Evolutionary conservation across 1,140 invertebrate genomes (phyloP).

Genomic region (Drosophila mayri): DNA sequence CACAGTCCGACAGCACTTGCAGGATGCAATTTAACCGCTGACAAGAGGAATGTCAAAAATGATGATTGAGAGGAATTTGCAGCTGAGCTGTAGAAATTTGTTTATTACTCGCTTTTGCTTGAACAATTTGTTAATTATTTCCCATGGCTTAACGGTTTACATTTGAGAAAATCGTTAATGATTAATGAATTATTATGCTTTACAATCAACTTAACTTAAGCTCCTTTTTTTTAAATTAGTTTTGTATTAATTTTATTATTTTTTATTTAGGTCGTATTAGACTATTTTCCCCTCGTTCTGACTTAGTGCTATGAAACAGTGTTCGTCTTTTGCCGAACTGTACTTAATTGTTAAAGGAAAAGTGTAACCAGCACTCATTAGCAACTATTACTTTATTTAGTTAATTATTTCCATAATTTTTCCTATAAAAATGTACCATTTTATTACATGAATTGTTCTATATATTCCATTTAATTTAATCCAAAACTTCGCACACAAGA

Average conservation of each 20-base stretch:
- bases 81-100: not conserved
- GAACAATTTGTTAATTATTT: not conserved
- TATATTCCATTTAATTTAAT: constrained; percentile 1
- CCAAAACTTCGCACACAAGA: not conserved
- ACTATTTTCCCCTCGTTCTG: no score
- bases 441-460: not conserved
- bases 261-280: no score
- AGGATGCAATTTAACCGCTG: not conserved
- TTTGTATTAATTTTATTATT: not conserved
- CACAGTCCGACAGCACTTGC: not conserved
- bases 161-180: not conserved
- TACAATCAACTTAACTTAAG: not conserved
- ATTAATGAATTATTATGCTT: not conserved
- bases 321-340: no score
- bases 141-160: not conserved
- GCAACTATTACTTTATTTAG: no score
- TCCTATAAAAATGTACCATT: no score
- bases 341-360: not conserved
- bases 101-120: not conserved
- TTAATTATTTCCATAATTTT: not conserved
- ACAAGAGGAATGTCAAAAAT: constrained; percentile 16
- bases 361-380: not conserved
- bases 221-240: not conserved
- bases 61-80: constrained; percentile 7
- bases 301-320: no score